A percentile compares a stretch with the other conserved stretches of the same genome.
Evolutionary conservation across 2,797 vertebrate genomes (phyloP).

Genomic region (Megalops cyprinoides): DNA sequence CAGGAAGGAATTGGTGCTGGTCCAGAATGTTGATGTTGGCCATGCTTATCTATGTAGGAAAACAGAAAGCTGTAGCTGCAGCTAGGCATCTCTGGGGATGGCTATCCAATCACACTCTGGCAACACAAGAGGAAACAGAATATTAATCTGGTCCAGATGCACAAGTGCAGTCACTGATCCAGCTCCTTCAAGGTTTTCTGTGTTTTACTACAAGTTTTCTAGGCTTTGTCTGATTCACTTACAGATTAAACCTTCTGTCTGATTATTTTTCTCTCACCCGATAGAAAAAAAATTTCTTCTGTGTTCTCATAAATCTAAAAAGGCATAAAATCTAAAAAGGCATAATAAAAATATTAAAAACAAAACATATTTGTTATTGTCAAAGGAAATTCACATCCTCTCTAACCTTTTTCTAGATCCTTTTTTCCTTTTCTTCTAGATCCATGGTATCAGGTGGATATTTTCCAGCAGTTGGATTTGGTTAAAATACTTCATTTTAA

Average conservation of each 20-base stretch:
- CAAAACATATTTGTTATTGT: background rate
- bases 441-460: no score
- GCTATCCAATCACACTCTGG: slow-evolving; percentile 69
- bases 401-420: no score
- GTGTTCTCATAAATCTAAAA: no score
- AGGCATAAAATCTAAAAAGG: background rate
- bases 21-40: slow-evolving; percentile 39
- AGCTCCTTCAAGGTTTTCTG: slow-evolving; percentile 61
- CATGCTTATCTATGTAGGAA: slow-evolving; percentile 67
- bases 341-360: background rate
- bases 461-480: no score
- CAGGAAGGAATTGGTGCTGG: slow-evolving; percentile 45
- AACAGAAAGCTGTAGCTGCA: slow-evolving; percentile 63
- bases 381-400: background rate
- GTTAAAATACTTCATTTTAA: no score
- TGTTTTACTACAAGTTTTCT: slow-evolving; percentile 76
- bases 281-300: no score
- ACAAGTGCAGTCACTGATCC: slow-evolving; percentile 51
- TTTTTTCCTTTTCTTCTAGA: no score
- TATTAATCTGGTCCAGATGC: slow-evolving; percentile 78
- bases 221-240: slow-evolving; percentile 68
- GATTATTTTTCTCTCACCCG: no score
- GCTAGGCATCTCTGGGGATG: slow-evolving; percentile 64
- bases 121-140: slow-evolving; percentile 70
- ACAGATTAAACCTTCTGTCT: slow-evolving; percentile 52